Evolutionary conservation across 2,888 invertebrate genomes (phyloP).

Genomic region (Exephanes ischioxanthus): DNA sequence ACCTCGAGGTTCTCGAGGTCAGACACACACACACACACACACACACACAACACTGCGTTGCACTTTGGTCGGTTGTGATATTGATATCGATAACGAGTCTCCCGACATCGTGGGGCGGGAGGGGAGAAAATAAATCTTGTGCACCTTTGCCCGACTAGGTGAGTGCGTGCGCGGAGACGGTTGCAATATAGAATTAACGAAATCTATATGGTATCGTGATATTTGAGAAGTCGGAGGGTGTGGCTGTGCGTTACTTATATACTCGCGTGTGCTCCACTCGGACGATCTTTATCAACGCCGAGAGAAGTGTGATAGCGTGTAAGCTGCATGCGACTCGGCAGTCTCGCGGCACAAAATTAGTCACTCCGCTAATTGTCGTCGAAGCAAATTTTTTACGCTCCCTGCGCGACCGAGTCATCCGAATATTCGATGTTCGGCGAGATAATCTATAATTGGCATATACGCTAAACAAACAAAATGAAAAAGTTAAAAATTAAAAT

Average conservation of each 20-base stretch:
- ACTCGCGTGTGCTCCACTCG: background rate
- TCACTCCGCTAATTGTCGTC: slow-evolving; percentile 15
- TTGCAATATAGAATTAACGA: slow-evolving; percentile 41
- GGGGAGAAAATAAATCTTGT: slow-evolving; percentile 1
- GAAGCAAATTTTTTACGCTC: background rate
- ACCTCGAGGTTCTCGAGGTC: background rate
- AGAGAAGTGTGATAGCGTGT: slow-evolving; percentile 10
- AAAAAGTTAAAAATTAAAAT: background rate
- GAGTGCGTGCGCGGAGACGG: slow-evolving; percentile 32
- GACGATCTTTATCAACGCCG: slow-evolving; percentile 48
- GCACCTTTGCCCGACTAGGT: slow-evolving; percentile 41
- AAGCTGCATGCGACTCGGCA: slow-evolving; percentile 58
- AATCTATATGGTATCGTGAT: slow-evolving; percentile 58
- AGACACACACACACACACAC: background rate
- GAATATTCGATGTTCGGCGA: no score
- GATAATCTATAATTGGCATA: no score
- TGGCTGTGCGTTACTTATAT: slow-evolving; percentile 43
- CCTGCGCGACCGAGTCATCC: background rate
- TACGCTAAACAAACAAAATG: background rate
- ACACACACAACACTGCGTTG: background rate
- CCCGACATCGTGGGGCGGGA: no score
- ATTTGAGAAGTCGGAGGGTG: slow-evolving; percentile 64
- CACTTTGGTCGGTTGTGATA: slow-evolving; percentile 13
- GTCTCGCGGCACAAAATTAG: slow-evolving; percentile 50
- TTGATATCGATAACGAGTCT: background rate